Conservation (phyloP, 2,113 vertebrate species). For the Verasper variegatus region DNA sequence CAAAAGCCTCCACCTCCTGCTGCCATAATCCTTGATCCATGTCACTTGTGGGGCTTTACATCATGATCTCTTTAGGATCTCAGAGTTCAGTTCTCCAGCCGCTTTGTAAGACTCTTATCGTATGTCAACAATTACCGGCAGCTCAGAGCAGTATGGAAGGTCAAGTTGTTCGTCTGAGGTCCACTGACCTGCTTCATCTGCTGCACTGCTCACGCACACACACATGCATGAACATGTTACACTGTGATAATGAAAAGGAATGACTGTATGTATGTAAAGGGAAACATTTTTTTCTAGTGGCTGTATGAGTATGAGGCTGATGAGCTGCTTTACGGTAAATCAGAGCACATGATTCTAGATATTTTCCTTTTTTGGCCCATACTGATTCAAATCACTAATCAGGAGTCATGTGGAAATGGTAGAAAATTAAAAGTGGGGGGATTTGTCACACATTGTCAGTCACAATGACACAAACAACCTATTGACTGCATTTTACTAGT, state of each 20-base stretch:
- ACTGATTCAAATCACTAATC: too few relatives aligned
- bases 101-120: conserved; percentile 70
- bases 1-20: conserved; percentile 26
- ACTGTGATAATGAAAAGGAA: background rate
- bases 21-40: conserved; percentile 45
- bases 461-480: background rate
- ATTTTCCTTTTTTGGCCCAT: too few relatives aligned
- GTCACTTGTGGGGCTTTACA: conserved; percentile 33
- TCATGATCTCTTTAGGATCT: conserved; percentile 66
- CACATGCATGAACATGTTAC: background rate
- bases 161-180: conserved; percentile 45
- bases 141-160: conserved; percentile 18
- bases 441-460: background rate
- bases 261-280: background rate
- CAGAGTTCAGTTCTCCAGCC: conserved; percentile 45
- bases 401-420: too few relatives aligned
- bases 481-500: background rate
- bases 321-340: too few relatives aligned
- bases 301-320: too few relatives aligned
- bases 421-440: too few relatives aligned
- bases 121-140: conserved; percentile 45
- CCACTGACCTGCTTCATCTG: conserved; percentile 9
- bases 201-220: background rate
- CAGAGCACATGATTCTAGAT: too few relatives aligned
- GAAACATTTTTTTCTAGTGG: too few relatives aligned